Conservation (phyloP, 2,888 invertebrate species). For the Bursaphelenchus okinawaensis region DNA sequence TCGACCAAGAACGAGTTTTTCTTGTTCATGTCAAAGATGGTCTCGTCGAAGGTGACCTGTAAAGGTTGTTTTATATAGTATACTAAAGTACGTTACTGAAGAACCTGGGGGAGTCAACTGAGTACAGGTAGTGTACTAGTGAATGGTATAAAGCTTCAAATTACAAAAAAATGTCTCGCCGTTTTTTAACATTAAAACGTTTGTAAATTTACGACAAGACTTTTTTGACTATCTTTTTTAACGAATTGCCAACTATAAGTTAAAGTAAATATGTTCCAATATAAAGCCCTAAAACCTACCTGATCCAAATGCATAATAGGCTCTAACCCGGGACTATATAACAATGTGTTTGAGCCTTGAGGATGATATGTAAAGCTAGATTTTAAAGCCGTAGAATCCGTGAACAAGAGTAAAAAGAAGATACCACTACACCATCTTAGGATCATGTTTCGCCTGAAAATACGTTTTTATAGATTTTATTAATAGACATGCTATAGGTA, state of each 20-base stretch:
- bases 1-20: conserved; percentile 71
- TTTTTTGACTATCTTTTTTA: neutral
- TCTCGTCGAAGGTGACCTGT: conserved; percentile 51
- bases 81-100: conserved; percentile 2
- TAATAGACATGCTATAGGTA: too few species aligned
- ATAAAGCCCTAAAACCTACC: conserved; percentile 8
- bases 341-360: conserved; percentile 48
- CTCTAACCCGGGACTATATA: conserved; percentile 54
- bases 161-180: too few species aligned
- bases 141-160: too few species aligned
- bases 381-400: conserved; percentile 8
- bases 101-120: too few species aligned
- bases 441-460: neutral
- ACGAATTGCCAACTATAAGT: too few species aligned
- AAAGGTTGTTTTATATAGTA: conserved; percentile 17
- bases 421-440: neutral
- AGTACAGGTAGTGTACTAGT: too few species aligned
- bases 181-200: too few species aligned
- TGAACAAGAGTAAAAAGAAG: neutral
- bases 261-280: neutral
- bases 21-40: conserved; percentile 41
- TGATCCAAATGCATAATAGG: conserved; percentile 47
- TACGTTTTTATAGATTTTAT: too few species aligned
- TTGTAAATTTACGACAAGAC: too few species aligned
- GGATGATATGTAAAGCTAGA: conserved; percentile 37